Evolutionary conservation across 2,113 vertebrate species (phyloP), one percentile per base, ranked within the genome.

Genomic region (Baryphthengus martii): DNA sequence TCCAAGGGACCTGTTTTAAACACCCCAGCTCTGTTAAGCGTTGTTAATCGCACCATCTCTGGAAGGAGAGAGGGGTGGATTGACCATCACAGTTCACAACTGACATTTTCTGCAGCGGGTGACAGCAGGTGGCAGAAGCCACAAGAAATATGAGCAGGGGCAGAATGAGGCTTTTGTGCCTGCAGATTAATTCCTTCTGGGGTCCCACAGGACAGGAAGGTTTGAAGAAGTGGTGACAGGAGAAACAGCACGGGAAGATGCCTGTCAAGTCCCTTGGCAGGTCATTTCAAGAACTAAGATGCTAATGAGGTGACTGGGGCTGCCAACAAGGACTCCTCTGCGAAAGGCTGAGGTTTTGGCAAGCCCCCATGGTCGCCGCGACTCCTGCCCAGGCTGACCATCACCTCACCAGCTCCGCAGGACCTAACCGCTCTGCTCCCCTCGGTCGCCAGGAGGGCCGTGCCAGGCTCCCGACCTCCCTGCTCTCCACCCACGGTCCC

Each of bases 391-490:
- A 3, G 21, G 26, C 59, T 29, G 42, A 15, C 11, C 3, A 0
- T 9, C 59, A 21, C 53, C 42, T 28, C 49, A 2, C 7, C 0
- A 0, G 23, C 65, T 16, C 35, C 1, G 0, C 9, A 9, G 53
- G 29, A 25, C 25, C 26, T 5, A 3, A 6, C 25, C 1, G 9
- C 44, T 61, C 47, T 14, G 47, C 33, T 56, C 17, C 28, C 26
- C 31, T 39, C 5, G 4, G 13, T 17, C 1, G 4, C 5, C 0
- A 29, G 28, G 3, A 17, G 47, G 35, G 19, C 58, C 44, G 26
- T 58, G 40, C 33, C 3, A 0, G 0, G 3, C 65, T 49, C 29
- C 55, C 4, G 0, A 1, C 29, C 0, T 1, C 58, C 3, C 0
- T 40, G 31, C 26, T 55, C 33, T 52, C 37, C 61, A n/a, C 40